Conservation (phyloP, 2,113 vertebrate species). For the Montifringilla adamsi region DNA sequence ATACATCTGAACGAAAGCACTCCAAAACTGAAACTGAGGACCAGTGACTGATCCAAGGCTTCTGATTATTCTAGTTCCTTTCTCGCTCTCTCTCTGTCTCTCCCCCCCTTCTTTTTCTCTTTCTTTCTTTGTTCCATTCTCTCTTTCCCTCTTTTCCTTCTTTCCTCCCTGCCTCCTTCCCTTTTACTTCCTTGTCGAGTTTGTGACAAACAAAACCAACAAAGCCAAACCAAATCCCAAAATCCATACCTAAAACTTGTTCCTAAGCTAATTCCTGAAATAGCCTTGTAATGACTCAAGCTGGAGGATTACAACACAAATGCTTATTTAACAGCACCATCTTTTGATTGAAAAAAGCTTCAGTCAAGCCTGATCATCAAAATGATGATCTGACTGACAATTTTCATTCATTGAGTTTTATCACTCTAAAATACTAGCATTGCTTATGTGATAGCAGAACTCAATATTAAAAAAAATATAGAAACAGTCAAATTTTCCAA, state of each 20-base stretch:
- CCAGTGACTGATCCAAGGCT: not conserved
- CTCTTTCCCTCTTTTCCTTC: not conserved
- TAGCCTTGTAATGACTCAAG: not conserved
- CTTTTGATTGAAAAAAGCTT: not conserved
- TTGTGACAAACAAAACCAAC: not conserved
- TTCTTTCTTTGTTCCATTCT: rapidly evolving
- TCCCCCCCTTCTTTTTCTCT: too few species aligned
- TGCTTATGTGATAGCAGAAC: not conserved
- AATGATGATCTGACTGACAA: not conserved
- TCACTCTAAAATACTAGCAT: not conserved
- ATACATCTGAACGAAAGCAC: not conserved
- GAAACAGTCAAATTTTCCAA: not conserved
- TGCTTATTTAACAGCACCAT: not conserved
- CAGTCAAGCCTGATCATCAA: not conserved
- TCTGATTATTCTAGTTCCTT: not conserved
- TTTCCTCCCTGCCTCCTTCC: not conserved
- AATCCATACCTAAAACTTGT: not conserved
- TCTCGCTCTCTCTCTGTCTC: too few species aligned
- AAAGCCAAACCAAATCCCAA: not conserved
- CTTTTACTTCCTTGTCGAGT: not conserved
- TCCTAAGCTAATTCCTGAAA: not conserved
- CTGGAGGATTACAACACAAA: not conserved
- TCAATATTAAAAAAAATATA: not conserved
- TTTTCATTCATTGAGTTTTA: not conserved
- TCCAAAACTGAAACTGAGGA: not conserved